Evolutionary conservation across 2,888 invertebrate species (phyloP).

Genomic region (Andrena trimmerana): DNA sequence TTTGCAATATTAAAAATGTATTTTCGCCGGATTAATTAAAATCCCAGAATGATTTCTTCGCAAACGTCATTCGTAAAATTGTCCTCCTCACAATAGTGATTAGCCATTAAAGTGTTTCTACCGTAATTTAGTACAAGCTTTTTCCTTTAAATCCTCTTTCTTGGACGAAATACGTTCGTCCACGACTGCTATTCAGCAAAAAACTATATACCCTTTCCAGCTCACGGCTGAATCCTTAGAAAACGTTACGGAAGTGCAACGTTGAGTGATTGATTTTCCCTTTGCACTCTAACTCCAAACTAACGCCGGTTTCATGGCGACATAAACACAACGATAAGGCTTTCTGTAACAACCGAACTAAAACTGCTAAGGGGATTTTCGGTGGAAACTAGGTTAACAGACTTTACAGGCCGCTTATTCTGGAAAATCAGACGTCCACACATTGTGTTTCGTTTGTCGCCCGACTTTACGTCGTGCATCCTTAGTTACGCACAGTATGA

Average conservation of each 20-base stretch:
- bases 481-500: background rate
- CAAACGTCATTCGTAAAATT: too few species aligned
- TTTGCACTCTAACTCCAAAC: slow-evolving; percentile 7
- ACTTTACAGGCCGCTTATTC: background rate
- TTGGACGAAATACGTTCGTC: background rate
- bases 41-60: too few species aligned
- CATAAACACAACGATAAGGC: slow-evolving; percentile 27
- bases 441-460: background rate
- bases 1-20: too few species aligned
- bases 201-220: background rate
- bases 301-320: slow-evolving; percentile 1
- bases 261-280: background rate
- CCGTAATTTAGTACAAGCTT: too few species aligned
- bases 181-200: background rate
- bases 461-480: background rate
- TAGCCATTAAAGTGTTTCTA: too few species aligned
- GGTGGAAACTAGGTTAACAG: background rate
- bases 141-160: background rate
- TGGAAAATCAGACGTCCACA: background rate
- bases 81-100: too few species aligned
- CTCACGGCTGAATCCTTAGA: background rate
- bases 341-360: slow-evolving; percentile 26
- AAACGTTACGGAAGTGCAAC: background rate
- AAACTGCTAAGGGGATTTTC: slow-evolving; percentile 52
- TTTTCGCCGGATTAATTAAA: too few species aligned